Conservation (phyloP, 2,888 invertebrate genomes). For the Oscheius sp. region DNA sequence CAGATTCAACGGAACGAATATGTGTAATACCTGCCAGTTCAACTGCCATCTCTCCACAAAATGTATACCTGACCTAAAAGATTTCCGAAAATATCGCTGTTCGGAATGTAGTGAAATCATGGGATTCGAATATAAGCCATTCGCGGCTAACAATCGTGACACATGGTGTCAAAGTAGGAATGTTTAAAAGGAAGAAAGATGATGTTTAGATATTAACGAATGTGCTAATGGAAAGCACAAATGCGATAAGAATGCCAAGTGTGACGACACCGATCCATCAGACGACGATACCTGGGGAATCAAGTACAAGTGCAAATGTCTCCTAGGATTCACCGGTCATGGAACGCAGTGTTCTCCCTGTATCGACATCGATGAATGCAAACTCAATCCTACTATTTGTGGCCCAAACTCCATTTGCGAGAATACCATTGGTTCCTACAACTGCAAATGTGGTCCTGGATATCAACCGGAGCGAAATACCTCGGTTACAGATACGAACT, state of each 20-base stretch:
- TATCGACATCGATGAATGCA: slow-evolving; percentile 83
- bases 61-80: background rate
- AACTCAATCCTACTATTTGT: slow-evolving; percentile 69
- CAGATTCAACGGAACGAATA: background rate
- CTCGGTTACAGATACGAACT: background rate
- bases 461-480: slow-evolving; percentile 55
- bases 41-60: slow-evolving; percentile 22
- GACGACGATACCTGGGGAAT: background rate
- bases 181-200: background rate
- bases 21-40: slow-evolving; percentile 20
- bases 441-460: slow-evolving; percentile 61
- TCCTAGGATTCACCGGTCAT: background rate
- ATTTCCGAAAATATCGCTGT: background rate
- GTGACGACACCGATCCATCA: background rate
- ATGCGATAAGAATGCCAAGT: slow-evolving; percentile 16
- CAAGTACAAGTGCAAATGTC: slow-evolving; percentile 24
- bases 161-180: background rate
- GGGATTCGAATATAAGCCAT: too few species aligned
- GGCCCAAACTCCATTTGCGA: slow-evolving; percentile 2
- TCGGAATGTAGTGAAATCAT: background rate
- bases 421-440: slow-evolving; percentile 34
- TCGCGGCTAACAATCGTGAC: background rate
- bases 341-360: slow-evolving; percentile 24
- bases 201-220: slow-evolving; percentile 22
- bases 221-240: slow-evolving; percentile 1